A percentile compares a stretch with the other conserved stretches of the same genome.
Conservation (phyloP, 1,140 invertebrate species). For the Drosophila arizonae region DNA sequence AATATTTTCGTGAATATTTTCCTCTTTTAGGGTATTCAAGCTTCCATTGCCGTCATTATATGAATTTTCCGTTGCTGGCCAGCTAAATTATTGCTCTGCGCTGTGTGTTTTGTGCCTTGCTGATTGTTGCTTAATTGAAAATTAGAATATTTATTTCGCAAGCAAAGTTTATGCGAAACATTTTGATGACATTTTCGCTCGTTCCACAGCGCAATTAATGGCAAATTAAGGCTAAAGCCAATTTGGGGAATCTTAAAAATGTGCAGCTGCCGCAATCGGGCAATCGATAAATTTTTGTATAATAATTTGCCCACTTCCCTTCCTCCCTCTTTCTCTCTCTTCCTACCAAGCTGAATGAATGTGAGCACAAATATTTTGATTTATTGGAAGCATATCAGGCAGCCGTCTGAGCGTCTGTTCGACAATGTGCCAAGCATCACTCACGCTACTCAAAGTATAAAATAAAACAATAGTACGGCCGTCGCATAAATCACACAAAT, state of each 20-base stretch:
- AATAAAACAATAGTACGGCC: neutral
- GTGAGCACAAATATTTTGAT: constrained; percentile 30
- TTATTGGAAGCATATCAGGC: constrained; percentile 11
- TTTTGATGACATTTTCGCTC: constrained; percentile 14
- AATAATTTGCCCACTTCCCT: too few species aligned
- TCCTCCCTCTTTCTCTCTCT: neutral
- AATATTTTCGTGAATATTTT: too few species aligned
- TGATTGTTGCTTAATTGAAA: constrained; percentile 70
- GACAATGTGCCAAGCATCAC: neutral
- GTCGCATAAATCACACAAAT: constrained; percentile 61
- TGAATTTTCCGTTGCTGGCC: neutral
- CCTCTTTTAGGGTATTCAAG: neutral
- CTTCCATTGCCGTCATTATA: neutral
- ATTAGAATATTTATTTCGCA: constrained; percentile 51
- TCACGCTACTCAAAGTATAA: neutral
- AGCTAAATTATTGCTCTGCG: constrained; percentile 60
- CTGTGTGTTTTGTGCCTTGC: constrained; percentile 41
- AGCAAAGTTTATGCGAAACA: neutral
- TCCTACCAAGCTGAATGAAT: neutral
- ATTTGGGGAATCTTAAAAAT: neutral
- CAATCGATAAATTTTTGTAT: constrained; percentile 8
- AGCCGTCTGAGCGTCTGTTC: neutral
- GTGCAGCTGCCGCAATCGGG: neutral
- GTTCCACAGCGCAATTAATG: constrained; percentile 1
- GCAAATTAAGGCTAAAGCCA: neutral